Evolutionary conservation across 2,888 invertebrate genomes (phyloP), one percentile per base, ranked within the genome.

Genomic region (Zygothrica quintamaculata): DNA sequence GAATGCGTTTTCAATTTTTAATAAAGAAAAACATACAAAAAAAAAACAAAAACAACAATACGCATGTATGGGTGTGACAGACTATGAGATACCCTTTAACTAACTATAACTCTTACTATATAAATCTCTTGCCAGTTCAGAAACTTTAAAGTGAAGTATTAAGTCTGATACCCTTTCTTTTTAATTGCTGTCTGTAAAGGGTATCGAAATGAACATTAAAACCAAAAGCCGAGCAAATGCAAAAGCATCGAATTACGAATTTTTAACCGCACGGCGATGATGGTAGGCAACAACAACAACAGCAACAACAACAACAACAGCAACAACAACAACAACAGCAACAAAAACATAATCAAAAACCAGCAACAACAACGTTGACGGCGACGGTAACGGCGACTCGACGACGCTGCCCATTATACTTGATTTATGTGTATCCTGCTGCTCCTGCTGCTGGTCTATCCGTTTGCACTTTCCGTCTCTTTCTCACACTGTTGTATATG

Each of bases 1-100:
- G 85, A 84, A 84, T 85, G 85, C 79, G 82, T 75, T 84, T 82
- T 82, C 76, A 81, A 84, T 82, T 84, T 82, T 84, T 84, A 81
- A 82, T 84, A 82, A 84, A 78, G 76, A 58, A 70, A 70, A 69
- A 65, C 36, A 36, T 52, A 55, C 39, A 66, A 55, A 43, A 59
- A 44, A 43, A 50, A 3, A 15, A 40, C 33, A 5, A 29, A 39
- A 5, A 50, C 11, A 18, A 11, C 6, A 12, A 7, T 37, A n/a
- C n/a, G 13, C 5, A 3, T n/a, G 4, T 13, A 22, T 3, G 1
- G 0, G 5, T 18, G 0, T 15, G 31, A 0, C 1, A 36, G 48
- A 43, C 55, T 15, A 0, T 0, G 1, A 53, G 42, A 29, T 52
- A 34, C 29, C 40, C 26, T 13, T 1, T 13, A 5, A 33, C 9